Evolutionary conservation across 2,113 vertebrate genomes (phyloP), one percentile per base, ranked within the genome.

Genomic region (Alces alces): DNA sequence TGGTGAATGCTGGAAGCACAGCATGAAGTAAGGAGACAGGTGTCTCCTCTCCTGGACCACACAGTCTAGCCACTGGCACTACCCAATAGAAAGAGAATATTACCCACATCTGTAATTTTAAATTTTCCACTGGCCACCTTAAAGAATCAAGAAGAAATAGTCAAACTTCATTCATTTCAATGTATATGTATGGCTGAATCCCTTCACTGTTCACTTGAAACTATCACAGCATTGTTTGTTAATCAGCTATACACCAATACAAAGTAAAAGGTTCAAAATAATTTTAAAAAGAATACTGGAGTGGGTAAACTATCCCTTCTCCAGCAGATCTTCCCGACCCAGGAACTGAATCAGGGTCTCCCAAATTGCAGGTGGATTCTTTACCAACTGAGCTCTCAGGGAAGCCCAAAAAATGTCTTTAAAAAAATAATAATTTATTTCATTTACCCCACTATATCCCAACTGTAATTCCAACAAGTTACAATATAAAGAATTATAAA

Each of bases 121-220:
- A 30, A 80, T 76, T 70, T 92, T 76, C 66, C 61, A 55, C 33
- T 58, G n/a, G 17, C 21, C 52, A 43, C 28, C 30, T 47, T 55
- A 55, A 84, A 93, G 79, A 91, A 58, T 30, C 55, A 66, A 84
- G 58, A 90, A 96, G 7, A 58, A 94, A 85, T 30, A 2, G 25
- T 0, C 52, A 16, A 61, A 64, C 78, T 84, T 43, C 70, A 45
- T 84, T 43, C 70, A 45, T 54, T 79, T 58, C 36, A 43, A 43
- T 76, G 12, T 76, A 43, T 76, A 76, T 14, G 11, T 43, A 76
- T 76, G 70, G 70, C 70, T 43, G 36, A 76, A 43, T 27, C 70
- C 23, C 70, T 76, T 43, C 36, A 43, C 23, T 76, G 36, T 76
- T 43, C 70, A 73, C 66, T 39, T 39, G 66, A 73, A 73, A 73